Evolutionary conservation across 2,113 vertebrate species (phyloP).

Genomic region (Piaya cayana): DNA sequence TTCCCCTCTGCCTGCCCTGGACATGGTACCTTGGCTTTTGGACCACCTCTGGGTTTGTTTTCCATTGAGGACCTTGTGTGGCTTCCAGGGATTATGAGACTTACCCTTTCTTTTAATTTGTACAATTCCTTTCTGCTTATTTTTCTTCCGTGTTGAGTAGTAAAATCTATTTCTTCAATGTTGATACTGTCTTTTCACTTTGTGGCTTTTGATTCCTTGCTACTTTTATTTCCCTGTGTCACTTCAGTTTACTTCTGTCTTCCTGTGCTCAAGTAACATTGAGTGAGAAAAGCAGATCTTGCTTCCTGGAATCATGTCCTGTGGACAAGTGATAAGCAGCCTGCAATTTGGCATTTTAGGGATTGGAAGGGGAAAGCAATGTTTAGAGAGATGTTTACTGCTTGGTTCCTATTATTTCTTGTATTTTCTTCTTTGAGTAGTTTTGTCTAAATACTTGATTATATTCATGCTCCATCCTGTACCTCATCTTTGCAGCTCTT

Average conservation of each 20-base stretch:
- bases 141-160: background rate
- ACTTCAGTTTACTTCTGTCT: background rate
- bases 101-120: background rate
- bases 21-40: background rate
- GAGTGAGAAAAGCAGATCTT: background rate
- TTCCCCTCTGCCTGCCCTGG: background rate
- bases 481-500: background rate
- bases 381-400: background rate
- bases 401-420: background rate
- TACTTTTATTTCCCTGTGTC: background rate
- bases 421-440: background rate
- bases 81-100: background rate
- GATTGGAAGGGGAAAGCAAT: background rate
- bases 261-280: background rate
- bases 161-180: background rate
- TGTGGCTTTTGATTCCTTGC: background rate
- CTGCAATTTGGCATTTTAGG: background rate
- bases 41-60: background rate
- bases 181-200: background rate
- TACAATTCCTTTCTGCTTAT: background rate
- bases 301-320: background rate
- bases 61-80: background rate
- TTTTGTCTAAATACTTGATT: background rate
- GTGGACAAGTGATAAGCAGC: background rate
- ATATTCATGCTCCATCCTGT: background rate